A percentile compares a stretch with the other conserved stretches of the same genome.
These are phyloP conservation scores for Caenorhabditis sp. DNA, from an alignment of 2,888 invertebrate species.

Conservation along the genomic window DNA sequence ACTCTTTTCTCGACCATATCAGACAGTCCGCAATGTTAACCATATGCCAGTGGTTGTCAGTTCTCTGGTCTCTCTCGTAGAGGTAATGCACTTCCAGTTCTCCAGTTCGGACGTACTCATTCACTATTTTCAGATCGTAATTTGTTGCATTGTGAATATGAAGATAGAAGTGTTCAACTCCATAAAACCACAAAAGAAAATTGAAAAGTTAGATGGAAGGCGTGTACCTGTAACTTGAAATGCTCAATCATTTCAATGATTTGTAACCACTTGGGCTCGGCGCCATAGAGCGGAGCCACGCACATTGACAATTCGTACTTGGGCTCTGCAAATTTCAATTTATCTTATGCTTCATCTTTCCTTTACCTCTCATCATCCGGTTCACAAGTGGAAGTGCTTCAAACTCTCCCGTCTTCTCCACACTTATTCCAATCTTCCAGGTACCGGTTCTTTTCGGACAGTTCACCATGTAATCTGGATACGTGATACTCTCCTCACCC, in stretches of 20 bases:
- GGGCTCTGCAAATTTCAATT: neutral
- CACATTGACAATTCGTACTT: conserved; percentile 43
- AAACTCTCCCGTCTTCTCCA: neutral
- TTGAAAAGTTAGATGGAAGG: too few species aligned
- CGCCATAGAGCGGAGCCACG: conserved; percentile 30
- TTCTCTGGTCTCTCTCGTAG: conserved; percentile 4
- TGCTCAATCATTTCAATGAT: conserved; percentile 45
- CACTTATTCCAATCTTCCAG: conserved; percentile 2
- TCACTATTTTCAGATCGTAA: conserved; percentile 21
- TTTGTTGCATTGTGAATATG: conserved; percentile 13
- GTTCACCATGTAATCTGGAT: conserved; percentile 8
- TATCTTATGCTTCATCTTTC: neutral
- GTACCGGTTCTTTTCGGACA: conserved; percentile 6
- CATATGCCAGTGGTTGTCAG: conserved; percentile 29
- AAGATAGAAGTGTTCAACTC: conserved; percentile 37
- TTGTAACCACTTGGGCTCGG: conserved; percentile 47
- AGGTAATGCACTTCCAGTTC: conserved; percentile 33
- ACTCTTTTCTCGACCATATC: conserved; percentile 5
- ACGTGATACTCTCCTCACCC: neutral
- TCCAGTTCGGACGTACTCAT: conserved; percentile 43
- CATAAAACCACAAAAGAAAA: conserved; percentile 5
- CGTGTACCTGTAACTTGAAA: conserved; percentile 43
- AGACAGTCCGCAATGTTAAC: conserved; percentile 22
- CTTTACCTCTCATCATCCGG: conserved; percentile 20
- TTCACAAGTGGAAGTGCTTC: conserved; percentile 15